A percentile compares a stretch with the other conserved stretches of the same genome.
Conservation (phyloP, 2,888 invertebrate species). For the Suillia variegata region DNA sequence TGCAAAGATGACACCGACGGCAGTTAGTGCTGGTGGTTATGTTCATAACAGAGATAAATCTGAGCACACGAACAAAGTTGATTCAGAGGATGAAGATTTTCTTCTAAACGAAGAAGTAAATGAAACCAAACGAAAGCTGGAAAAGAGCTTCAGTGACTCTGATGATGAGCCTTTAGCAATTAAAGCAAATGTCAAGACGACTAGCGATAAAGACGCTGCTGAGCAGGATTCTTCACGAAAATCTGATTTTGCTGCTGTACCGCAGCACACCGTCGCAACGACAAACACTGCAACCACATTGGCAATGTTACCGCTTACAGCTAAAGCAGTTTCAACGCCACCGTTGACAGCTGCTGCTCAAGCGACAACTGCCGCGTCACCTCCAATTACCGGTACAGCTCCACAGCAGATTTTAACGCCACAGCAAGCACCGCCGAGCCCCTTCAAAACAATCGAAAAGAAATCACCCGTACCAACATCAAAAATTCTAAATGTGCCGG, state of each 20-base stretch:
- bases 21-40: constrained; percentile 3
- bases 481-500: constrained; percentile 53
- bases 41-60: constrained; percentile 26
- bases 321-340: constrained; percentile 34
- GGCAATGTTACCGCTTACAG: constrained; percentile 47
- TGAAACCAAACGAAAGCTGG: constrained; percentile 56
- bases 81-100: constrained; percentile 55
- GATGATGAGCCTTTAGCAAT: constrained; percentile 70
- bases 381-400: constrained; percentile 7
- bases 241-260: constrained; percentile 20
- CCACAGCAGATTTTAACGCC: constrained; percentile 21
- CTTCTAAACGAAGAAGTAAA: constrained; percentile 53
- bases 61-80: constrained; percentile 37
- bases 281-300: constrained; percentile 36
- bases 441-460: constrained; percentile 47
- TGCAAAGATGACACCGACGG: constrained; percentile 25
- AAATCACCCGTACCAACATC: constrained; percentile 54
- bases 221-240: constrained; percentile 28
- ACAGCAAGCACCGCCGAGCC: constrained; percentile 6
- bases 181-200: constrained; percentile 61
- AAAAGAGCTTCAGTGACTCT: constrained; percentile 67
- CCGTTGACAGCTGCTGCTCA: constrained; percentile 11
- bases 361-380: constrained; percentile 11
- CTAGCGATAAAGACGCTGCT: constrained; percentile 40
- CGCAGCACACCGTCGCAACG: constrained; percentile 18